phyloP scores from a whole-genome alignment of 2,888 invertebrate species.

The Zhuqinia jingwanae region DNA sequence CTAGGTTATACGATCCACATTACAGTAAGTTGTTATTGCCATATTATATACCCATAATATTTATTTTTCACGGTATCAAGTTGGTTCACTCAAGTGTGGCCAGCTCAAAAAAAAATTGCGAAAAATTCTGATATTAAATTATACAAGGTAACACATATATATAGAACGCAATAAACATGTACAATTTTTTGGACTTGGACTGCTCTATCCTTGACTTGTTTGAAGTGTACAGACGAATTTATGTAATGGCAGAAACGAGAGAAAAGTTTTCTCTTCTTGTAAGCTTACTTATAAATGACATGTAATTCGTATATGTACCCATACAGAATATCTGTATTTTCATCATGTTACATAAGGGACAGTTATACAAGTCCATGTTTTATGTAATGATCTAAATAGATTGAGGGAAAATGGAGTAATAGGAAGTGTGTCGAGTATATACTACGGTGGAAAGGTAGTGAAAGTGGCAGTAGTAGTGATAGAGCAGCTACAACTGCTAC shows the following conservation, averaged over 20 bases:
- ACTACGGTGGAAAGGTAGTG: neutral
- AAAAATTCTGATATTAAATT: too few species aligned
- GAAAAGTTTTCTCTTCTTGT: slow-evolving; percentile 32
- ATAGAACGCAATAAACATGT: too few species aligned
- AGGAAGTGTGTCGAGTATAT: neutral
- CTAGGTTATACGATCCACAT: slow-evolving; percentile 46
- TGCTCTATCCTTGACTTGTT: slow-evolving; percentile 13
- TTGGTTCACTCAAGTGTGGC: too few species aligned
- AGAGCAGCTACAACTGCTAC: neutral
- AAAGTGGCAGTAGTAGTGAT: neutral
- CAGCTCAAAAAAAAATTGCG: too few species aligned
- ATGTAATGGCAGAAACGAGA: slow-evolving; percentile 12
- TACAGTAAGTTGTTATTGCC: slow-evolving; percentile 38
- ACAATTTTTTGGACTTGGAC: too few species aligned
- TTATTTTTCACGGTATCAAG: too few species aligned
- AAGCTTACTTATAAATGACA: slow-evolving; percentile 56
- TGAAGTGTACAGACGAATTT: slow-evolving; percentile 24
- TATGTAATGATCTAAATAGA: too few species aligned
- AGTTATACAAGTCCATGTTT: too few species aligned
- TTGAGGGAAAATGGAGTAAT: neutral
- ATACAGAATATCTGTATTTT: slow-evolving; percentile 45
- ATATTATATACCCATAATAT: neutral
- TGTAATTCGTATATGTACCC: slow-evolving; percentile 61
- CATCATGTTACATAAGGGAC: slow-evolving; percentile 29
- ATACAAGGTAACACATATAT: too few species aligned